Base-by-base conservation (phyloP, 2,888 invertebrate genomes). In the Clusia tigrina region DNA sequence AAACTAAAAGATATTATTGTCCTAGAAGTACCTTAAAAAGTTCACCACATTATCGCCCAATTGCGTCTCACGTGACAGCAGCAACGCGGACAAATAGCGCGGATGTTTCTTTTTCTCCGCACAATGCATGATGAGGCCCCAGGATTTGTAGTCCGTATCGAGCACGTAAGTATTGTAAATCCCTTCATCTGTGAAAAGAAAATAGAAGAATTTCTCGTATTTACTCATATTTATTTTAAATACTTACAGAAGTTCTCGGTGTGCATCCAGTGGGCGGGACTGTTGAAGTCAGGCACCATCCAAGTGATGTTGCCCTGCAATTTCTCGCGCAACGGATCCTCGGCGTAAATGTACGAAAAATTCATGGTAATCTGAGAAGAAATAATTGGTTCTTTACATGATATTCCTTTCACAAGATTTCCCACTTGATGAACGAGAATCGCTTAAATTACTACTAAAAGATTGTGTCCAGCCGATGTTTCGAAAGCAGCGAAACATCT, bases 141-240 rank as follows among this genome's bases (percentile, higher is more conserved):
- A 95, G 1, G 91, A 90, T 62, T 87, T 88, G 80, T 94, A 93
- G 79, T 94, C 94, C 0, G 93, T 91, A 77, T 94, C 94, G 71
- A 94, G 81, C 0, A 94, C 90, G 78, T 92, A 94, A 0, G 94
- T 94, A 77, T 94, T 94, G 85, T 95, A 95, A 68, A 94, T 87
- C 12, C 93, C 94, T 82, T 94, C 93, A 83, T 93, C 93, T 94
- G 81, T 38, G 85, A 84, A 66, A 60, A 71, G 37, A 24, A 42
- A 38, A 32, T 9, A 12, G 6, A 1, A 20, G n/a, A 18, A 15
- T n/a, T 10, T 1, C 2, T 42, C 15, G 17, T 1, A 2, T 25
- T 25, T 53, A 24, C 32, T 25, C 23, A 32, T 24, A 51, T n/a
- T n/a, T 20, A 32, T 42, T 53, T 26, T 15, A 23, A 24, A 20